Evolutionary conservation across 2,113 vertebrate genomes (phyloP), one percentile per base, ranked within the genome.

Genomic region (Ictalurus furcatus): DNA sequence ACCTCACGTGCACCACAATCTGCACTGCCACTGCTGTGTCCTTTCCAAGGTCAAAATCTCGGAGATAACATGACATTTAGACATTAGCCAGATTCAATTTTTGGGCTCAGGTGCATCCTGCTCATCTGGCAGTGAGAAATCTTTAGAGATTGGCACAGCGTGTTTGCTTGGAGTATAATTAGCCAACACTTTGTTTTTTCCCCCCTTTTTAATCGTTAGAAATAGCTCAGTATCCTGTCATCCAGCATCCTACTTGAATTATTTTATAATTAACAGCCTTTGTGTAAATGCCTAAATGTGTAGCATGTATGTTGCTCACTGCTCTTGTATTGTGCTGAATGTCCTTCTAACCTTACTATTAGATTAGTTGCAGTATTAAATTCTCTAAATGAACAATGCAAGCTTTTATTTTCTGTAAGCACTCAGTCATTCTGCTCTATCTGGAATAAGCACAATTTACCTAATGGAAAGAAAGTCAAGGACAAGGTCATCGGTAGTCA

Each of bases 401-500:
- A 54, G 48, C 13, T 1, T 52, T 78, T 78, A 37, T 73, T 84
- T 84, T 65, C 11, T 23, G 2, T 67, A 2, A 44, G 23, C 1
- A 81, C 34, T 21, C 25, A 40, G 65, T 48, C 52, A 48, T 56
- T 59, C 71, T 52, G 74, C 80, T 61, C 71, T 76, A n/a, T 7
- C 11, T 16, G 28, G 52, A 76, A 65, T 71, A 19, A 76, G 80
- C 19, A 54, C n/a, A 74, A 58, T 44, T 59, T 30, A 21, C 28
- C 7, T 23, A 30, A 71, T n/a, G 30, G 61, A 54, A 86, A 76
- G 23, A 86, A 61, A 69, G 7, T 5, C 17, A 88, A 28, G n/a
- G 85, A 28, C 83, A 90, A 90, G 79, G 85, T 87, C 85, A 74
- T 14, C 56, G 4, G 58, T 81, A 28, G 71, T 63, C 84, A 80